Conservation (phyloP, 2,888 invertebrate species). For the Bruchidius siliquastri region DNA sequence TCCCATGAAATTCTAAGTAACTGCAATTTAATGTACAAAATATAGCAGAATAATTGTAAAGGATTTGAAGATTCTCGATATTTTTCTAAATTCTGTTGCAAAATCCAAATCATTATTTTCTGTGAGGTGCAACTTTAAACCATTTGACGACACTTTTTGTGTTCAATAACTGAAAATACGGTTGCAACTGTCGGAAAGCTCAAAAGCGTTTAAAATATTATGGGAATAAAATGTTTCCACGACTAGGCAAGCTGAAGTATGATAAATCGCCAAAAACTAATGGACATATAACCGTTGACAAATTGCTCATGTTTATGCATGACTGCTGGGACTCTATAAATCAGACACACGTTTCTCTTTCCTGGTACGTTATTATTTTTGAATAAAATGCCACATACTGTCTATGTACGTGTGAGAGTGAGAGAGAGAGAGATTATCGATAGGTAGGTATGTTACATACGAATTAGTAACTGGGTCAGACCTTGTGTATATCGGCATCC, state of each 20-base stretch:
- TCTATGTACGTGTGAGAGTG: neutral
- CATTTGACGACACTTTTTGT: too few species aligned
- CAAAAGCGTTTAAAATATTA: neutral
- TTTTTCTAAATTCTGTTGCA: too few species aligned
- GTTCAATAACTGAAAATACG: neutral
- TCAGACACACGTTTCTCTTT: neutral
- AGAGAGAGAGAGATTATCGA: neutral
- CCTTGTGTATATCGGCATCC: neutral
- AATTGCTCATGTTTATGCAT: neutral
- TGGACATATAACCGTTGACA: neutral
- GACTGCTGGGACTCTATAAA: neutral
- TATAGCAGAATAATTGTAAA: too few species aligned
- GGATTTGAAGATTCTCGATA: too few species aligned
- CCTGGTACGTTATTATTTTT: neutral
- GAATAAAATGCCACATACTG: neutral
- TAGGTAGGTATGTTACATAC: neutral
- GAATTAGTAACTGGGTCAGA: neutral
- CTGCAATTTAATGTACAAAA: too few species aligned
- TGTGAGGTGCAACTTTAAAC: too few species aligned
- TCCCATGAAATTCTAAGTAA: too few species aligned
- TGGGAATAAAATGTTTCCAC: neutral
- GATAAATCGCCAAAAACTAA: neutral
- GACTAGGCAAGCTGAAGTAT: neutral
- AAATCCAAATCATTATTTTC: too few species aligned
- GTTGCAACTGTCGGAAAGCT: neutral